Conservation (phyloP, 2,888 invertebrate species). For the Cecidostiba fungosa region DNA sequence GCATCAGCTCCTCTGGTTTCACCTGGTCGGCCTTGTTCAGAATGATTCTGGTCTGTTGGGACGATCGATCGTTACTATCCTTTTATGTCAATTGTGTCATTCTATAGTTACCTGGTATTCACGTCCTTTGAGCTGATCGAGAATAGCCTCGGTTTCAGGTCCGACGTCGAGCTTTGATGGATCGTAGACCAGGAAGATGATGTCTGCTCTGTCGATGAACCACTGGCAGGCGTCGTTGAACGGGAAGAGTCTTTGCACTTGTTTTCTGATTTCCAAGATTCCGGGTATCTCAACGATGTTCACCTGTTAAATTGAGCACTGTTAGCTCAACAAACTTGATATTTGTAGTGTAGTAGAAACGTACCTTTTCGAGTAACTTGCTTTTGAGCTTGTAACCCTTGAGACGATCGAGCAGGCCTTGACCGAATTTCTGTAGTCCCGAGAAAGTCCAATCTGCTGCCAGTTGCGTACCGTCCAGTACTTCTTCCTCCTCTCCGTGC, state of each 20-base stretch:
- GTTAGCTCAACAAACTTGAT: background rate
- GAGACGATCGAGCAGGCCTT: constrained; percentile 93
- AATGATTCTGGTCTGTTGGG: constrained; percentile 90
- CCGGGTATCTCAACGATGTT: constrained; percentile 98
- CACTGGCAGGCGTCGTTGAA: constrained; percentile 98
- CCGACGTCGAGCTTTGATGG: constrained; percentile 97
- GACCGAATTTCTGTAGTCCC: constrained; percentile 96
- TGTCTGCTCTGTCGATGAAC: constrained; percentile 98
- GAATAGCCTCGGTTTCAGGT: constrained; percentile 95
- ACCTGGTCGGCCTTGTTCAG: constrained; percentile 97
- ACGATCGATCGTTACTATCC: background rate
- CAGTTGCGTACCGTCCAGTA: constrained; percentile 94
- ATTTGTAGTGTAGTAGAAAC: background rate
- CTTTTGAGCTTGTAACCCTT: constrained; percentile 90
- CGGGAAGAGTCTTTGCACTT: constrained; percentile 95
- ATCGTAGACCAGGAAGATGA: constrained; percentile 97
- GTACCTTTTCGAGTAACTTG: constrained; percentile 93
- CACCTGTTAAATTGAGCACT: constrained; percentile 83
- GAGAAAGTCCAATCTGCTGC: constrained; percentile 98
- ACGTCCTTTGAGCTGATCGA: constrained; percentile 96
- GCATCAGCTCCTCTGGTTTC: constrained; percentile 94
- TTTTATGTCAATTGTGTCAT: background rate
- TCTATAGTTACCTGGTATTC: constrained; percentile 88
- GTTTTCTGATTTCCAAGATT: constrained; percentile 95
- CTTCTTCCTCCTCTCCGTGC: constrained; percentile 92